Evolutionary conservation across 2,888 invertebrate species (phyloP).

Genomic region (Rhagium mordax): DNA sequence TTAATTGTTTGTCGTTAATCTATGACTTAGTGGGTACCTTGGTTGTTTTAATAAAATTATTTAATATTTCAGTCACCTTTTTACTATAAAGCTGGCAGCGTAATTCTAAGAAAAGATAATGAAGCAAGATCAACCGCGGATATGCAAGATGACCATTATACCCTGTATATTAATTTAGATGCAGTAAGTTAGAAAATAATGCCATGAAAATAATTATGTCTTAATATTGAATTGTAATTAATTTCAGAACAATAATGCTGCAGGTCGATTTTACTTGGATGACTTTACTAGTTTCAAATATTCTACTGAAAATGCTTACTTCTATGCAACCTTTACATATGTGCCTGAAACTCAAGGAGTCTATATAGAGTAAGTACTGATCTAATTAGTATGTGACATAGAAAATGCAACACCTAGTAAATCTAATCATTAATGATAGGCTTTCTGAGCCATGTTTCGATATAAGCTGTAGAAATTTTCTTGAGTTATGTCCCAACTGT

Average conservation of each 20-base stretch:
- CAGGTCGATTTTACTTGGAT: constrained; percentile 88
- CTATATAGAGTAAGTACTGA: constrained; percentile 35
- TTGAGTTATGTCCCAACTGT: too few relatives aligned
- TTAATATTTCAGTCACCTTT: constrained; percentile 55
- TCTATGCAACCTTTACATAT: constrained; percentile 42
- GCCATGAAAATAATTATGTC: background rate
- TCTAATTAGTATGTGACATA: too few relatives aligned
- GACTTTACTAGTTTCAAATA: constrained; percentile 84
- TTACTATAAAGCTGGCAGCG: constrained; percentile 61
- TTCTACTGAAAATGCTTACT: constrained; percentile 40
- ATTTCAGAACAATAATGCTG: constrained; percentile 74
- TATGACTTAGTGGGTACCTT: too few relatives aligned
- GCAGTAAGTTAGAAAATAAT: constrained; percentile 38
- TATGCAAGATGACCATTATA: constrained; percentile 54
- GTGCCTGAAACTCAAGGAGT: constrained; percentile 9
- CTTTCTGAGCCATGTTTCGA: too few relatives aligned
- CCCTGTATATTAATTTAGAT: constrained; percentile 55
- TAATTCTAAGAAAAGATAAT: constrained; percentile 56
- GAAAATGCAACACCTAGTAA: too few relatives aligned
- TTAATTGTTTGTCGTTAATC: too few relatives aligned
- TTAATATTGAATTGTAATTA: background rate
- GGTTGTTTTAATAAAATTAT: background rate
- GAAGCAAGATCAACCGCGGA: constrained; percentile 52
- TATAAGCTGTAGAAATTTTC: too few relatives aligned
- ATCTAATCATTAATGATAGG: background rate